A percentile compares a stretch with the other conserved stretches of the same genome.
phyloP scores from a whole-genome alignment of 2,888 invertebrate genomes.

The Keiferia lycopersicella region DNA sequence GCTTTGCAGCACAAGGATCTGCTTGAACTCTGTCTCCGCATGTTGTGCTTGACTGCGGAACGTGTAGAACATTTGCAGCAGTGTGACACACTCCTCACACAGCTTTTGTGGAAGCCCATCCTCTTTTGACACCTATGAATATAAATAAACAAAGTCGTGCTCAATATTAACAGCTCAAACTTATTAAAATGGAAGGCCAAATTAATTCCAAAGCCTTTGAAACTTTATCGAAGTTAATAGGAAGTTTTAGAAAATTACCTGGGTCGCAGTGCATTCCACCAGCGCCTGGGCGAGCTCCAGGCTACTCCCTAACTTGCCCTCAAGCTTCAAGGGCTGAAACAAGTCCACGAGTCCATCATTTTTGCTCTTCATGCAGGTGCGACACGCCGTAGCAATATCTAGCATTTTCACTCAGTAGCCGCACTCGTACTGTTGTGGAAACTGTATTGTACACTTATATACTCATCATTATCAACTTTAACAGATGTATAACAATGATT shows the following conservation, averaged over 20 bases:
- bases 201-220: no score
- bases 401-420: conserved; percentile 44
- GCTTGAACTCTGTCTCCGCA: conserved; percentile 57
- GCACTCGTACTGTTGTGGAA: not conserved
- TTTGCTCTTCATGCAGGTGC: conserved; percentile 67
- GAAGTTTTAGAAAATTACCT: conserved; percentile 45
- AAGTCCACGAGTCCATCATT: conserved; percentile 54
- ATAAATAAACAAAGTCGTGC: not conserved
- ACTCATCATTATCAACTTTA: not conserved
- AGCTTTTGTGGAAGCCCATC: conserved; percentile 83
- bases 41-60: conserved; percentile 60
- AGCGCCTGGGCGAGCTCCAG: conserved; percentile 57
- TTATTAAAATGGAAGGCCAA: no score
- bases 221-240: no score
- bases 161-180: no score
- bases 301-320: conserved; percentile 45
- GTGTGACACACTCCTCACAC: conserved; percentile 78
- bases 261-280: conserved; percentile 55
- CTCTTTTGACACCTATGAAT: conserved; percentile 57
- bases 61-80: conserved; percentile 70
- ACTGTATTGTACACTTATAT: not conserved
- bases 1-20: conserved; percentile 39
- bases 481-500: not conserved
- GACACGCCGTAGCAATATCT: conserved; percentile 57
- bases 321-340: conserved; percentile 54